Conservation (phyloP, 23 tunicate species). For the Halocynthia roretzi region DNA sequence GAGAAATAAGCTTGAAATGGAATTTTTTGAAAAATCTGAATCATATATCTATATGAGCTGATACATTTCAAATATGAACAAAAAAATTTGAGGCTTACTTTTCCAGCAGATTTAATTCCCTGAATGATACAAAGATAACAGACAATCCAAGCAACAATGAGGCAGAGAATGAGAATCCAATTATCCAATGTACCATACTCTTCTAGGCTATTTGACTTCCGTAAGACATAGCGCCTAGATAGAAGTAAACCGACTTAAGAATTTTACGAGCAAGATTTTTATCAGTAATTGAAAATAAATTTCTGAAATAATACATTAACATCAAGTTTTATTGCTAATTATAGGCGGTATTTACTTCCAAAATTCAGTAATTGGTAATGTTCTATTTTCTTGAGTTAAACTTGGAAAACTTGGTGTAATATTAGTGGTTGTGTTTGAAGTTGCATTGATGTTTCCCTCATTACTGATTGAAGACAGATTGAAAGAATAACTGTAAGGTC, state of each 20-base stretch:
- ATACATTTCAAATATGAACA: not conserved
- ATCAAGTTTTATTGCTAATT: not conserved
- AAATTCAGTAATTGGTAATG: slow-evolving; percentile 56
- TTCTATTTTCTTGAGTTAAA: slow-evolving; percentile 2
- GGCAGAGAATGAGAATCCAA: slow-evolving; percentile 63
- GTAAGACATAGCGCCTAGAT: slow-evolving; percentile 57
- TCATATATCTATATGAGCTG: not conserved
- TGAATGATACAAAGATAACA: slow-evolving; percentile 67
- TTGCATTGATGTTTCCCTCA: too few species aligned
- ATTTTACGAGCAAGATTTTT: not conserved
- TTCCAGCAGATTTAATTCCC: slow-evolving; percentile 79
- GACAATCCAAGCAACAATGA: slow-evolving; percentile 55
- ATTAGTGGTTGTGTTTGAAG: too few species aligned
- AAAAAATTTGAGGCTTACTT: slow-evolving; percentile 19
- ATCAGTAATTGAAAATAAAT: not conserved
- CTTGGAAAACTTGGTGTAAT: too few species aligned
- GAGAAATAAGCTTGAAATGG: not conserved
- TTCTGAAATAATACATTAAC: not conserved
- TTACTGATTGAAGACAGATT: too few species aligned
- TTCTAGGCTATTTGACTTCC: slow-evolving; percentile 44
- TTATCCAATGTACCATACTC: slow-evolving; percentile 55
- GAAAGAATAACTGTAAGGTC: slow-evolving; percentile 13
- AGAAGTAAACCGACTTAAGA: not conserved
- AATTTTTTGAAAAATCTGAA: not conserved
- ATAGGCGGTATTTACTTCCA: slow-evolving; percentile 39